Base-by-base conservation (phyloP, 1,140 invertebrate species). In the Plectrocnemia conspersa region DNA sequence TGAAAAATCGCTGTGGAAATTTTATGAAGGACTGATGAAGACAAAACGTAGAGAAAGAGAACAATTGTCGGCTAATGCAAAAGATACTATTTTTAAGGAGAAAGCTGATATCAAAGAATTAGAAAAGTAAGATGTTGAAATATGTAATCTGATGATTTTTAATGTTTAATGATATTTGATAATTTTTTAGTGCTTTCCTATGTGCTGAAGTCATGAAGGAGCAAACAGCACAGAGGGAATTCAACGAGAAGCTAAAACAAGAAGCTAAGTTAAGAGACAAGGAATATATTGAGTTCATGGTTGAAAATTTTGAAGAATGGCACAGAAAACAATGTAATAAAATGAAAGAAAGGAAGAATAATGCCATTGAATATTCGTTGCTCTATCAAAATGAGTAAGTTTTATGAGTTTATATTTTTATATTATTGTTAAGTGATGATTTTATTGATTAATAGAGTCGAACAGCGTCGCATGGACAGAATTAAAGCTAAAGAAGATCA, bases 1-100 rank as follows among this genome's bases (percentile, higher is more conserved):
- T 61, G 0, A 67, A 69, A 1, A 70, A 73, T 32, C 56, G 66
- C 18, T 62, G 66, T 0, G 72, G 70, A 58, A 64, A 42, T 75
- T 74, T 64, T 74, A 74, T 64, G 64, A 66, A 57, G 57, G 65
- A 16, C 70, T 74, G 60, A 52, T 75, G 44, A 66, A 65, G 32
- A 58, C 59, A 6, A 63, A 68, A 52, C 59, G 62, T 25, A 65
- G 68, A 45, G 66, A 74, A 50, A 67, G 68, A 41, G 58, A 68
- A 55, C 56, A 66, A 7, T 62, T 75, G 11, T 65, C 73, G 64
- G 59, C 64, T 59, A 68, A 65, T 52, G 71, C 71, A 6, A 64
- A 71, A 36, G 72, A 76, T 44, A 65, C 64, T 2, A 62, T 74
- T 15, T 76, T 76, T 57, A 72, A 74, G 63, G 70, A 72, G 38